phyloP scores from a whole-genome alignment of 2,797 vertebrate genomes.

The Clarias laeviceps region DNA sequence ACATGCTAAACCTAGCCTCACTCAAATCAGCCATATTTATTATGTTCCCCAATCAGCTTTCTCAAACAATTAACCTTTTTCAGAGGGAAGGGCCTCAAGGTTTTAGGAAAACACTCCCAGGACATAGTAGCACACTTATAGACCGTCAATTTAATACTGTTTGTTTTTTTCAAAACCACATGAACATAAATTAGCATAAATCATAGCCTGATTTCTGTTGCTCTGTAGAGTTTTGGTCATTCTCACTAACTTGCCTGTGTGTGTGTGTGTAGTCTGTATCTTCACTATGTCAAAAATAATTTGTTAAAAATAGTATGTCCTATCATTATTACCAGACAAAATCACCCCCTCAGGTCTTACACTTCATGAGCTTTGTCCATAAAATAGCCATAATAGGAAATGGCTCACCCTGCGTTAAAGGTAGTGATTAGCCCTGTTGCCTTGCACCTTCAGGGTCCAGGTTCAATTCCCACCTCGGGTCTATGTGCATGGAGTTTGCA shows the following conservation, averaged over 20 bases:
- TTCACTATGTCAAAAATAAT: too few species aligned
- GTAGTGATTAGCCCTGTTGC: too few species aligned
- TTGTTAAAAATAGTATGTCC: too few species aligned
- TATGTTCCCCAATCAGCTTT: constrained; percentile 11
- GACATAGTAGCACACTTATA: too few species aligned
- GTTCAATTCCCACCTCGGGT: too few species aligned
- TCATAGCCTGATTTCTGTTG: neutral
- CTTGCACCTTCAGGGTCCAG: too few species aligned
- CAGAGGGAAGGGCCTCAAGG: neutral
- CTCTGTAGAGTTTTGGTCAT: too few species aligned
- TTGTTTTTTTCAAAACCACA: too few species aligned
- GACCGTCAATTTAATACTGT: neutral
- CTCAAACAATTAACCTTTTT: constrained; percentile 12
- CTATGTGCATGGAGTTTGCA: too few species aligned
- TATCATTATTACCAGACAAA: neutral
- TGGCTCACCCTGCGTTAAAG: too few species aligned
- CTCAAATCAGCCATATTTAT: neutral
- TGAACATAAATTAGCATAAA: neutral
- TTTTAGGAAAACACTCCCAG: neutral
- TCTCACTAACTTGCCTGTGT: too few species aligned
- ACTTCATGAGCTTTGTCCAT: neutral
- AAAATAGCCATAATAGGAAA: neutral
- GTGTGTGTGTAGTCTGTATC: too few species aligned
- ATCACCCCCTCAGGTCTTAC: neutral
- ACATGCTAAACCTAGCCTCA: rapidly evolving